Base-by-base conservation (phyloP, 1,140 invertebrate genomes). In the Acromyrmex charruanus region DNA sequence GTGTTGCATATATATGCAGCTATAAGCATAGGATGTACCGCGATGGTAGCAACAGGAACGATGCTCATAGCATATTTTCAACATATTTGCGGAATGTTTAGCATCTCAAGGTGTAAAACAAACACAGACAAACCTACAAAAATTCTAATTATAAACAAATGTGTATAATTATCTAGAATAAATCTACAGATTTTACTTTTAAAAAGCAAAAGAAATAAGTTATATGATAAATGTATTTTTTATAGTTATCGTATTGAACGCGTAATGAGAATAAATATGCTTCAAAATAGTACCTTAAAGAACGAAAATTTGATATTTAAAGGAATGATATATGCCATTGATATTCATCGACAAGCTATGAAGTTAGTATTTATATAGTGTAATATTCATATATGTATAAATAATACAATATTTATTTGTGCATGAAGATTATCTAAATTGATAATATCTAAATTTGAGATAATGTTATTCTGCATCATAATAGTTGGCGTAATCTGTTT, bases 261-360 rank as follows among this genome's bases (percentile, higher is more conserved):
- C 0, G 31, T 51, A 69, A 81, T 81, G 49, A 58, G 0, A 0
- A 12, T 1, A 0, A 28, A 55, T 39, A 18, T 18, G 16, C 31
- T 35, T 35, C 44, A 25, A 69, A 58, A 31, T 68, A 39, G 2
- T 58, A 44, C 25, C 0, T n/a, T 25, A 9, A 39, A 18, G 0
- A 18, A 44, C 2, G 6, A 69, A 7, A 28, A 28, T 58, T 44
- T 81, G 2, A 44, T 69, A 25, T 25, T 3, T 49, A 18, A 58
- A 10, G n/a, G 21, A 5, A 28, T 81, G 44, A 71, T 28, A 14
- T 44, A 4, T 7, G 77, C 77, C 4, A n/a, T 81, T 2, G 51
- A 81, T 39, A 81, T 81, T 18, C 77, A 81, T 58, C 77, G 65
- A 1, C 5, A 58, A 58, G 77, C 49, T n/a, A 69, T 81, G 65